These are phyloP conservation scores for Megalops atlanticus DNA, from an alignment of 2,113 vertebrate genomes.

Conservation along the genomic window DNA sequence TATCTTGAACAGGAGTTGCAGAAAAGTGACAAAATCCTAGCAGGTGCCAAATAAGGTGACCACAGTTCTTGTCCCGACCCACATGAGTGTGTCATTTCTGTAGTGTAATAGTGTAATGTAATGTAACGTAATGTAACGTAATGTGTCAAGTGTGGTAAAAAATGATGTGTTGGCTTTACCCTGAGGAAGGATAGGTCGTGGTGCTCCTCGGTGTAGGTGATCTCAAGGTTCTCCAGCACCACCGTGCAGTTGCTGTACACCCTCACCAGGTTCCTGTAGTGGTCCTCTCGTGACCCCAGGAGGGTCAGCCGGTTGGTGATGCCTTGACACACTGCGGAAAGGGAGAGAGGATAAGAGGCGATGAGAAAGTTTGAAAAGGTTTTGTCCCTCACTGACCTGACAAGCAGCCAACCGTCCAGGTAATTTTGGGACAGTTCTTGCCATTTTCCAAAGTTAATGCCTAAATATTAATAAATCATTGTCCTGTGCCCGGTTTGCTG, in stretches of 20 bases:
- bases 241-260: slow-evolving; percentile 93
- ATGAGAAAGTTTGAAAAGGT: neutral
- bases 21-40: too few species aligned
- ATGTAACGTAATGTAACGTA: too few species aligned
- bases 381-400: neutral
- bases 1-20: too few species aligned
- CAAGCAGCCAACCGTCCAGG: neutral
- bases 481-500: too few species aligned
- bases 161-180: slow-evolving; percentile 62
- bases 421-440: neutral
- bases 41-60: too few species aligned
- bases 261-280: slow-evolving; percentile 85
- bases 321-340: slow-evolving; percentile 85
- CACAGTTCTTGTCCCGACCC: too few species aligned
- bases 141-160: neutral
- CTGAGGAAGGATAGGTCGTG: slow-evolving; percentile 87
- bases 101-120: too few species aligned
- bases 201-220: slow-evolving; percentile 80
- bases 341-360: slow-evolving; percentile 18
- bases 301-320: slow-evolving; percentile 81
- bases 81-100: neutral
- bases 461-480: too few species aligned
- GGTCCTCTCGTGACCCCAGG: slow-evolving; percentile 78
- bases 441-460: too few species aligned
- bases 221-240: slow-evolving; percentile 91